Conservation (phyloP, 2,113 vertebrate genomes). For the Gavia stellata region DNA sequence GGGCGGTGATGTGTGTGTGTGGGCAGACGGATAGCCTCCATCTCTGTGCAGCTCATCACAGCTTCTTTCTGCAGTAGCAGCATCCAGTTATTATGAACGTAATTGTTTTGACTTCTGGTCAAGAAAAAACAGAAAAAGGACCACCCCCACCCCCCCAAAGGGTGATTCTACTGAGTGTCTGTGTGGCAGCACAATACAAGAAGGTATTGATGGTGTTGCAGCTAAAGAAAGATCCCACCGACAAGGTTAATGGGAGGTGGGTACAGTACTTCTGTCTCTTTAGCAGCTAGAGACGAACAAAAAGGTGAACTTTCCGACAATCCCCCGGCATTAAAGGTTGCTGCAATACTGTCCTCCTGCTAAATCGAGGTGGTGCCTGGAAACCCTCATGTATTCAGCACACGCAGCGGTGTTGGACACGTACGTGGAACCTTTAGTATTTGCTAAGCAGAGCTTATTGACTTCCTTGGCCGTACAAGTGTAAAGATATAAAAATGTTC, state of each 20-base stretch:
- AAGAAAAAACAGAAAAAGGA: neutral
- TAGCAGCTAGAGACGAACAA: neutral
- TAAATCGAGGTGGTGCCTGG: neutral
- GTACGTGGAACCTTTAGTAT: neutral
- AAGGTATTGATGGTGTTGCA: neutral
- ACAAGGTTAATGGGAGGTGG: neutral
- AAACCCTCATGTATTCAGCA: neutral
- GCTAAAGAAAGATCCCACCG: neutral
- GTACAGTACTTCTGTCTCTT: neutral
- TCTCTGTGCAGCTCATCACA: neutral
- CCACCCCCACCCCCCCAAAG: accelerated
- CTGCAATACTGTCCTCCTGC: neutral
- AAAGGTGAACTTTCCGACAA: neutral
- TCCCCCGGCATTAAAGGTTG: neutral
- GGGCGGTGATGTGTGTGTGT: neutral
- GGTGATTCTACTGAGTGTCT: neutral
- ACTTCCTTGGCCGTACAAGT: neutral
- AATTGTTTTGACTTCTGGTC: neutral
- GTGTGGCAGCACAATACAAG: neutral
- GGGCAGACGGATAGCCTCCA: neutral
- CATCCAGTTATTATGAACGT: neutral
- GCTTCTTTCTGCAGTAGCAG: neutral
- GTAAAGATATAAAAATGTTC: neutral
- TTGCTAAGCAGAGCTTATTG: neutral
- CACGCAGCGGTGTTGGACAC: accelerated